Percentiles rank a stretch among this genome's conserved stretches.
Evolutionary conservation across 2,113 vertebrate species (phyloP).

Genomic region (Ceuthmochares aereus): DNA sequence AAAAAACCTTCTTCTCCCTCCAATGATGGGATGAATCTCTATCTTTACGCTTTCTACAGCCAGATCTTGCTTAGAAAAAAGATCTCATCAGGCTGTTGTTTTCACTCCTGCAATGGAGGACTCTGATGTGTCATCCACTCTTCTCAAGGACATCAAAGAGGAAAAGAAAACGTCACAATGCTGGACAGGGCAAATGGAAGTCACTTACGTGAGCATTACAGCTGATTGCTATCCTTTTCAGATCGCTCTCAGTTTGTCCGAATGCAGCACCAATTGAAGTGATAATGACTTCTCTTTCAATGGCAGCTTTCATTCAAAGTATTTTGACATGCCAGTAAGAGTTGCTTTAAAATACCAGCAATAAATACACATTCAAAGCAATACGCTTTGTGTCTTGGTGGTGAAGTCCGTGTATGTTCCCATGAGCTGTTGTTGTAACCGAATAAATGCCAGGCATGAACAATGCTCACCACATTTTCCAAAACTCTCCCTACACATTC

Average conservation of each 20-base stretch:
- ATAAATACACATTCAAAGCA: background rate
- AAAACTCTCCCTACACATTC: background rate
- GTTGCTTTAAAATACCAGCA: background rate
- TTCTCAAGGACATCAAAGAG: background rate
- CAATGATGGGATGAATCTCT: background rate
- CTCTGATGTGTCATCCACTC: background rate
- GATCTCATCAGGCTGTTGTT: background rate
- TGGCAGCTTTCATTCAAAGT: background rate
- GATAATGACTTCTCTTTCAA: background rate
- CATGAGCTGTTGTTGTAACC: background rate
- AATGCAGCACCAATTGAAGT: background rate
- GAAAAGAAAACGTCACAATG: background rate
- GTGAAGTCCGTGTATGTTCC: background rate
- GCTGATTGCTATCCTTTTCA: background rate
- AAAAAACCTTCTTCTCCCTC: background rate
- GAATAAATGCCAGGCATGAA: background rate
- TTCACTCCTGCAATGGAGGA: background rate
- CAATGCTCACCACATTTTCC: background rate
- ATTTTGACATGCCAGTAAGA: background rate
- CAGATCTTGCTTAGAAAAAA: background rate
- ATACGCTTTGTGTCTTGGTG: background rate
- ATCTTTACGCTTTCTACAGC: background rate
- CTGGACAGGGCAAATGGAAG: background rate
- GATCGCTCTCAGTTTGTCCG: background rate
- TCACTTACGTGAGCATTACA: background rate